Conservation (phyloP, 35 echinoderm and acorn worm species). For the Ophiothrix spiculata region DNA sequence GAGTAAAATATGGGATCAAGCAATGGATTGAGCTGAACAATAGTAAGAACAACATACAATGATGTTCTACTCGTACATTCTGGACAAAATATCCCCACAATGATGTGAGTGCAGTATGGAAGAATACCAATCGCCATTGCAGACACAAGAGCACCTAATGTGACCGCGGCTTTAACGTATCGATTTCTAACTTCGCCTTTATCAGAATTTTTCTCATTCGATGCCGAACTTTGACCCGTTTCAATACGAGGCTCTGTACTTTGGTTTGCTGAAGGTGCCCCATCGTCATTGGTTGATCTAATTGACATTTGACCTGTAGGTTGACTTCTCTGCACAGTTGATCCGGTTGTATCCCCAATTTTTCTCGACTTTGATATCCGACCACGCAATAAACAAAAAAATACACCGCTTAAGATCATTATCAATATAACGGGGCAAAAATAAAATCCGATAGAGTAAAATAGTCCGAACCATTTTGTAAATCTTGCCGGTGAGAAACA, state of each 20-base stretch:
- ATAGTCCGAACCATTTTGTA: background rate
- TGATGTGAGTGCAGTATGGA: background rate
- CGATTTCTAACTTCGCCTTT: background rate
- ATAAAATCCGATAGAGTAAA: background rate
- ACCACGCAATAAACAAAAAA: background rate
- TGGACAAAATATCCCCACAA: background rate
- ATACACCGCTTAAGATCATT: background rate
- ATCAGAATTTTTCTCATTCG: no score
- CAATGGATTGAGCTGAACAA: background rate
- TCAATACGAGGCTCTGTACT: no score
- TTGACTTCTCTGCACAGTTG: background rate
- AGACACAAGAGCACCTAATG: background rate
- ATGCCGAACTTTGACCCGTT: no score
- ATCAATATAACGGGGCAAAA: background rate
- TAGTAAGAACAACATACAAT: background rate
- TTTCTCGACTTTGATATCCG: background rate
- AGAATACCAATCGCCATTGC: background rate
- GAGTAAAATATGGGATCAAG: background rate
- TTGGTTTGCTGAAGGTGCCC: no score
- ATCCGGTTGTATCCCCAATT: background rate
- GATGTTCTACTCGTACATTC: background rate
- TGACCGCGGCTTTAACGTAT: background rate
- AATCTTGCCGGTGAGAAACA: background rate
- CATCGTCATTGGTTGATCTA: no score
- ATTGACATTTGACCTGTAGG: no score